Conservation (phyloP, 1,140 invertebrate genomes). For the Cherax destructor region DNA sequence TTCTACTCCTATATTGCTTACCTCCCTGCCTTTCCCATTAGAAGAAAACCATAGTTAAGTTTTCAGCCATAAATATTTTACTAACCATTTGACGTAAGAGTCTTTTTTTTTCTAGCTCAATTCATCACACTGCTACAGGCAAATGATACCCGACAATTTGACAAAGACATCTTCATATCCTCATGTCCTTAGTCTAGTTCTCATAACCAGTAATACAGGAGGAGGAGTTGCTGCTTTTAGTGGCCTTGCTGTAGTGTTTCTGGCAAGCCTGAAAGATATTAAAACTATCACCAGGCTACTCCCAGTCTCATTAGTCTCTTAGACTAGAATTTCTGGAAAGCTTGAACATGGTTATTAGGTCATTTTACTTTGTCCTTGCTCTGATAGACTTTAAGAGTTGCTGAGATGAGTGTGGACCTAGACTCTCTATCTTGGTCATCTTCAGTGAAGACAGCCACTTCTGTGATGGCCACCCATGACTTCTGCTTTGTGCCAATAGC, state of each 20-base stretch:
- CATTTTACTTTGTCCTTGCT: background rate
- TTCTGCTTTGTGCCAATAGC: constrained; percentile 65
- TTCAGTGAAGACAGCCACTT: constrained; percentile 70
- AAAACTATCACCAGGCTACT: background rate
- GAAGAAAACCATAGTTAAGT: background rate
- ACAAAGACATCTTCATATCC: background rate
- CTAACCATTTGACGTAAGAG: background rate
- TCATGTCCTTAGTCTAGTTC: background rate
- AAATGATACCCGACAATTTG: background rate
- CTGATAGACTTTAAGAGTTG: background rate
- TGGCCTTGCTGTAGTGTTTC: background rate
- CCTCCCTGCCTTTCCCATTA: background rate
- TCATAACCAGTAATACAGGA: too few relatives aligned
- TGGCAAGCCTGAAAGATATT: background rate
- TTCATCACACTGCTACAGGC: background rate
- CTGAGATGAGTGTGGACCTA: background rate
- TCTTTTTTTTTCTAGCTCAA: background rate
- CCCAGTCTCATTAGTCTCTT: background rate
- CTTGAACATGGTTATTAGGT: background rate
- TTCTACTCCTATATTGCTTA: background rate
- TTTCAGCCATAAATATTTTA: background rate
- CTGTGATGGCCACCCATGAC: constrained; percentile 71
- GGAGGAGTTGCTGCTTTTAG: background rate
- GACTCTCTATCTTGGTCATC: constrained; percentile 20
- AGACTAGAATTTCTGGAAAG: background rate